Conservation (phyloP, 2,888 invertebrate species). For the Sphaerophoria taeniata region DNA sequence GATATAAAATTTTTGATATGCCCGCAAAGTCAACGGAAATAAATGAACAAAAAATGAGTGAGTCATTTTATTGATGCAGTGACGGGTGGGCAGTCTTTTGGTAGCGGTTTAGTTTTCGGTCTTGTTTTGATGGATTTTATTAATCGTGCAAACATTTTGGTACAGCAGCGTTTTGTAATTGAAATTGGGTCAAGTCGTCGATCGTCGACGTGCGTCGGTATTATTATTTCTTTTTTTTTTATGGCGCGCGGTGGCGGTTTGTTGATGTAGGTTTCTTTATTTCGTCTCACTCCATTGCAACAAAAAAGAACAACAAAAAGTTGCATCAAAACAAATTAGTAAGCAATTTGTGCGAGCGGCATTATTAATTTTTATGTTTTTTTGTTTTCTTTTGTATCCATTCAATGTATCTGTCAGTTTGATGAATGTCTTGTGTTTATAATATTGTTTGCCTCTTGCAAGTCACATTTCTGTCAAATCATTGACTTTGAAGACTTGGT, state of each 20-base stretch:
- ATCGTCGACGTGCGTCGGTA: too few relatives aligned
- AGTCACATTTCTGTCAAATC: conserved; percentile 40
- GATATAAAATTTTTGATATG: conserved; percentile 38
- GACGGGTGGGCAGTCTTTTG: conserved; percentile 7
- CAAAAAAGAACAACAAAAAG: conserved; percentile 1
- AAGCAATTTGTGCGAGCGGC: conserved; percentile 31
- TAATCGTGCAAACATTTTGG: conserved; percentile 14
- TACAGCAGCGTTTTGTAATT: neutral
- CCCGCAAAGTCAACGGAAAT: too few relatives aligned
- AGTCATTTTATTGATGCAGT: conserved; percentile 43
- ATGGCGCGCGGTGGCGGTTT: neutral
- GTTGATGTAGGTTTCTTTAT: conserved; percentile 11
- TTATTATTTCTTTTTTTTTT: too few relatives aligned
- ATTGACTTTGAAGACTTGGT: neutral
- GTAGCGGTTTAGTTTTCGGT: neutral
- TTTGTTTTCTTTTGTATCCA: conserved; percentile 24
- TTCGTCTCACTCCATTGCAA: neutral
- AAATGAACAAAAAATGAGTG: conserved; percentile 30
- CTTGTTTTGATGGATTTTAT: conserved; percentile 25
- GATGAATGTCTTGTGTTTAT: conserved; percentile 55
- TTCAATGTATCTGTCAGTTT: conserved; percentile 57
- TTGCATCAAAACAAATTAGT: conserved; percentile 41
- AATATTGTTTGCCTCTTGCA: conserved; percentile 31
- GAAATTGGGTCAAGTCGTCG: conserved; percentile 51
- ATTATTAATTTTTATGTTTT: conserved; percentile 10